Conservation (phyloP, 2,113 vertebrate genomes). For the Myxocyprinus asiaticus region DNA sequence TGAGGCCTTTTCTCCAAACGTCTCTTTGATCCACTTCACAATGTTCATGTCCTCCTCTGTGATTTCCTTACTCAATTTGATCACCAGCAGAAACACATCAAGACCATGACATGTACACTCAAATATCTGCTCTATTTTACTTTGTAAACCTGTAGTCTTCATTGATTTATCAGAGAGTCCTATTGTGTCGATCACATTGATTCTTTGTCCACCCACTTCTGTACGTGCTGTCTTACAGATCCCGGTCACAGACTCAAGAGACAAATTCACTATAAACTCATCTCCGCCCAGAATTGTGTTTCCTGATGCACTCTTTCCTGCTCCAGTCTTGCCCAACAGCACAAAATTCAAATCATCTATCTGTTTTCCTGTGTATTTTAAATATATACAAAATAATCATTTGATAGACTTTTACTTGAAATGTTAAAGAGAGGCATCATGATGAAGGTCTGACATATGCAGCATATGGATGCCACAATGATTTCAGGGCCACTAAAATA, state of each 20-base stretch:
- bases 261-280: not conserved
- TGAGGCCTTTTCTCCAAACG: conserved; percentile 29
- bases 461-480: too few species aligned
- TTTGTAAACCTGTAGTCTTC: not conserved
- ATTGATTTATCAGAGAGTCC: conserved; percentile 46
- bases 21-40: conserved; percentile 19
- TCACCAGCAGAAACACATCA: conserved; percentile 43
- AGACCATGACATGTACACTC: conserved; percentile 23
- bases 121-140: conserved; percentile 33
- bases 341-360: not conserved
- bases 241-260: not conserved
- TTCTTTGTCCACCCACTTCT: not conserved
- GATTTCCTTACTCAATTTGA: not conserved
- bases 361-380: too few species aligned
- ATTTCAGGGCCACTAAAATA: too few species aligned
- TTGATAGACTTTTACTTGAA: too few species aligned
- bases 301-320: conserved; percentile 37
- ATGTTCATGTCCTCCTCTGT: not conserved
- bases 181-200: conserved; percentile 58
- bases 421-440: too few species aligned
- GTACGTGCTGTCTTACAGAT: not conserved
- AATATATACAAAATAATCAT: too few species aligned
- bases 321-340: conserved; percentile 13
- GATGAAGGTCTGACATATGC: too few species aligned
- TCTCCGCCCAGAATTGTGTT: not conserved